Evolutionary conservation across 35 echinoderm and acorn worm species (phyloP).

Genomic region (Eucidaris tribuloides): DNA sequence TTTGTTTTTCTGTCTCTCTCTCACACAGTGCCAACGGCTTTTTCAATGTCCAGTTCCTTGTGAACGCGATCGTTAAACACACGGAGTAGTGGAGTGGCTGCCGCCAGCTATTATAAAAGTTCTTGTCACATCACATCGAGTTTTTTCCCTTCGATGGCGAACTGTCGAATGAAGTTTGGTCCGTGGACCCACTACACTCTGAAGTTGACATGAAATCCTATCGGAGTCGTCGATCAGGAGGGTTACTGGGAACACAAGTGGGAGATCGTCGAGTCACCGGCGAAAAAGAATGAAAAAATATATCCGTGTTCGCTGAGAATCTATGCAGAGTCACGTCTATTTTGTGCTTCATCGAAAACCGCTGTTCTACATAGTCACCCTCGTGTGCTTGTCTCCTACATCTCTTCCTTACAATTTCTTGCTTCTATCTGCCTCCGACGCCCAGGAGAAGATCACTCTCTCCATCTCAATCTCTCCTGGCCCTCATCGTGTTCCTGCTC

Average conservation of each 20-base stretch:
- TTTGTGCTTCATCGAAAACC: constrained; percentile 89
- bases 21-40: constrained; percentile 79
- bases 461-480: constrained; percentile 96
- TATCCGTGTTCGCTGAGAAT: constrained; percentile 82
- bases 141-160: constrained; percentile 96
- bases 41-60: constrained; percentile 84
- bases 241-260: constrained; percentile 91
- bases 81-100: constrained; percentile 76
- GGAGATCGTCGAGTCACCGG: constrained; percentile 91
- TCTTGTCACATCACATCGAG: constrained; percentile 95
- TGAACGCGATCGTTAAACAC: constrained; percentile 79
- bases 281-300: neutral
- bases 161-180: constrained; percentile 87
- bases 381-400: constrained; percentile 88
- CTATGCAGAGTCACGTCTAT: constrained; percentile 71
- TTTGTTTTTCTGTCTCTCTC: neutral
- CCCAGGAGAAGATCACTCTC: constrained; percentile 92
- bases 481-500: constrained; percentile 97
- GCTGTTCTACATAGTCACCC: constrained; percentile 86
- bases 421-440: constrained; percentile 96
- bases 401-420: constrained; percentile 82
- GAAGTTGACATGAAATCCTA: constrained; percentile 63
- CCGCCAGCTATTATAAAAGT: constrained; percentile 97
- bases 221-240: constrained; percentile 74
- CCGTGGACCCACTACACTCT: constrained; percentile 77